Base-by-base conservation (phyloP, 2,888 invertebrate species). In the Lycia hirtaria region DNA sequence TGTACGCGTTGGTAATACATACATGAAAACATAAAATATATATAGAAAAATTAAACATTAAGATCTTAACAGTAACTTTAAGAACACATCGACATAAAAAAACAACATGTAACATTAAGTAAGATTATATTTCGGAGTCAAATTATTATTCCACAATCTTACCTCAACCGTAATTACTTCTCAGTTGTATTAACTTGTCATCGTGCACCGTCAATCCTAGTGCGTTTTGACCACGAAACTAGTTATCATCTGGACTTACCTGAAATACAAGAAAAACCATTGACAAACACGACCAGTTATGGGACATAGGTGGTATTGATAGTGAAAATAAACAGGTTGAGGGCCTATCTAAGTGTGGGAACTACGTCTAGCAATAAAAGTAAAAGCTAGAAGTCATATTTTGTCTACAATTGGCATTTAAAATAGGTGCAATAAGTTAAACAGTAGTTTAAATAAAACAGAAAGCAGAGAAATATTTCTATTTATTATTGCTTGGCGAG, bases 191-290 rank as follows among this genome's bases (percentile, higher is more conserved):
- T 24, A 32, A 5, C 33, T 14, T 4, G 26, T 37, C 35, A 26
- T 15, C 9, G 3, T 22, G 15, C 24, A n/a, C 3, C 47, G 20
- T 5, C 15, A 24, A n/a, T 26, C 47, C 22, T 22, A 35, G 35
- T 47, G 26, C n/a, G 15, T 5, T 35, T 6, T 17, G 9, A 60
- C 65, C 65, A 40, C 50, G 45, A 57, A 50, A 62, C 63, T 44
- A 47, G 67, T 67, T 54, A 54, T 56, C 64, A 47, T 51, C 62
- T 60, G 49, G 64, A 75, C 78, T 78, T 78, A 78, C 79, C 79
- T 78, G 78, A 59, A 78, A 78, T 52, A 52, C 35, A 71, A 70
- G 71, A 77, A 73, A 75, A 76, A 72, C 47, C 57, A 67, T 68
- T 72, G 73, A 72, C 72, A 76, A 67, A 74, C 66, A 67, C 64